phyloP scores from a whole-genome alignment of 2,797 vertebrate genomes.

The Anguilla obscura region DNA sequence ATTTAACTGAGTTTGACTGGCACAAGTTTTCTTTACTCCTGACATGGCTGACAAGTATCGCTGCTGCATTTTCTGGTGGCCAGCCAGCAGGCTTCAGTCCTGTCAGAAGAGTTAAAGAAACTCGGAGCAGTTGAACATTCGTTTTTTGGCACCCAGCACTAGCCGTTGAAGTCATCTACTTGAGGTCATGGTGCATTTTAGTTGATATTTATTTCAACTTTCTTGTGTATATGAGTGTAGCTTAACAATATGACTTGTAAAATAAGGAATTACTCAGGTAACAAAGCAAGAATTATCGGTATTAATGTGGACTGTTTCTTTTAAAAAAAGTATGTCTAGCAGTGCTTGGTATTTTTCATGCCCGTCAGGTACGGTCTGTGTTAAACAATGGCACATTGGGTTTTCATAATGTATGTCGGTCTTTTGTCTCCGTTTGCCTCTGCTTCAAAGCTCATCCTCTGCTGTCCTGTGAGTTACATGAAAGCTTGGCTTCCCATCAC shows the following conservation, averaged over 20 bases:
- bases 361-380: not conserved
- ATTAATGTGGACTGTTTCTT: not conserved
- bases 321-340: not conserved
- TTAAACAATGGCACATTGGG: conserved; percentile 6
- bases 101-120: conserved; percentile 2
- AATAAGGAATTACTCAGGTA: not conserved
- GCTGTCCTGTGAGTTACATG: not conserved
- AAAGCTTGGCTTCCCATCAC: conserved; percentile 1
- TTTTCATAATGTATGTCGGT: not conserved
- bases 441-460: conserved; percentile 8
- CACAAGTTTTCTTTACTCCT: not conserved
- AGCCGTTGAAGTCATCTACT: not conserved
- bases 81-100: not conserved
- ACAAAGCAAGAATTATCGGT: not conserved
- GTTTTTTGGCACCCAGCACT: not conserved
- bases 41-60: not conserved
- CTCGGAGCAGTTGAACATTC: not conserved
- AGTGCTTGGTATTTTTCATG: not conserved
- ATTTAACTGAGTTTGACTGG: not conserved
- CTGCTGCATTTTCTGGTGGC: not conserved
- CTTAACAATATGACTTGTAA: not conserved
- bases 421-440: conserved; percentile 15
- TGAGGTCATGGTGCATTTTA: not conserved
- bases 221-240: not conserved
- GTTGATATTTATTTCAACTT: not conserved